A percentile compares a stretch with the other conserved stretches of the same genome.
Evolutionary conservation across 2,797 vertebrate genomes (phyloP).

Genomic region (Myotis planiceps): DNA sequence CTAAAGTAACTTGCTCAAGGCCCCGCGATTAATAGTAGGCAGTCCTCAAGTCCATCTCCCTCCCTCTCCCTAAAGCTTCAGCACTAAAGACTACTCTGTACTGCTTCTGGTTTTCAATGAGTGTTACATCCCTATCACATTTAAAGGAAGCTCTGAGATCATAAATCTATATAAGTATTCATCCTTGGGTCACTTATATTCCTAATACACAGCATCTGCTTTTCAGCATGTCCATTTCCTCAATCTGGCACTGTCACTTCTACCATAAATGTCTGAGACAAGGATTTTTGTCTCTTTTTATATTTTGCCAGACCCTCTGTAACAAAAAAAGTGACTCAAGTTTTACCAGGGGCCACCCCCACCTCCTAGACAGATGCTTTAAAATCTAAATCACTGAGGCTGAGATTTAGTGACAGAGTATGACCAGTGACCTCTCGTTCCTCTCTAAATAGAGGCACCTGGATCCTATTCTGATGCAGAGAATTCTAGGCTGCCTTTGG

Average conservation of each 20-base stretch:
- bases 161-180: not conserved
- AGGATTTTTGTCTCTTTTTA: not conserved
- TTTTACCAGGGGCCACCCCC: not conserved
- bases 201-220: not conserved
- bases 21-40: not conserved
- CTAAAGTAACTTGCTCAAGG: not conserved
- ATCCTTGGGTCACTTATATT: not conserved
- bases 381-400: slow-evolving; percentile 1
- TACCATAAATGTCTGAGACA: not conserved
- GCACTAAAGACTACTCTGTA: not conserved
- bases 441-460: not conserved
- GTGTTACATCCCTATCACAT: not conserved
- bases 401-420: not conserved
- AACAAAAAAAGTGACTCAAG: not conserved
- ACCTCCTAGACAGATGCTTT: not conserved
- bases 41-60: not conserved
- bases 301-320: not conserved
- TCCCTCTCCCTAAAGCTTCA: not conserved
- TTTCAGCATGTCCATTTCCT: not conserved
- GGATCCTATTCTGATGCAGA: not conserved
- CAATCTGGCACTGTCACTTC: not conserved
- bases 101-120: not conserved
- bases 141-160: not conserved
- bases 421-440: not conserved
- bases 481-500: not conserved